Evolutionary conservation across 2,113 vertebrate species (phyloP).

Genomic region (Euleptes europaea): DNA sequence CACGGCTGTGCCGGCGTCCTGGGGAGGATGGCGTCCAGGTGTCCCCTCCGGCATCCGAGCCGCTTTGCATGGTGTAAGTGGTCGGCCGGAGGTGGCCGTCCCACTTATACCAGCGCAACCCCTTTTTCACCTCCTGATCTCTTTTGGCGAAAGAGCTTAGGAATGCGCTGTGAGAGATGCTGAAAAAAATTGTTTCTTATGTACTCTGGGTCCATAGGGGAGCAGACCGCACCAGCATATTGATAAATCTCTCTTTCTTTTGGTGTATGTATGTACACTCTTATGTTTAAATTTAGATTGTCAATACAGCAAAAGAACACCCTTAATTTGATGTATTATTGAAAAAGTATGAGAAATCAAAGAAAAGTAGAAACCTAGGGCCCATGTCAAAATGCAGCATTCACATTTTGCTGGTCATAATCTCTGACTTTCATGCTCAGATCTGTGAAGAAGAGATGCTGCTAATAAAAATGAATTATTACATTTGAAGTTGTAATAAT

Average conservation of each 20-base stretch:
- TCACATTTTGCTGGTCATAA: not conserved
- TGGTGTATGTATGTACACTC: not conserved
- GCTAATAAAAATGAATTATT: not conserved
- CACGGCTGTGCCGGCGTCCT: too few relatives aligned
- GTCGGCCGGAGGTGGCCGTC: too few relatives aligned
- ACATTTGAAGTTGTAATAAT: not conserved
- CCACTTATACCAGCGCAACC: too few relatives aligned
- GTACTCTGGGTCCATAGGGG: not conserved
- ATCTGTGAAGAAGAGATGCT: not conserved
- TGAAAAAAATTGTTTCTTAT: not conserved
- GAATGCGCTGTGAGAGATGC: not conserved
- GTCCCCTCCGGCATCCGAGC: too few relatives aligned
- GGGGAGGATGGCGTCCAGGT: too few relatives aligned
- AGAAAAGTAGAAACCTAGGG: not conserved
- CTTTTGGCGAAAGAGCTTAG: too few relatives aligned
- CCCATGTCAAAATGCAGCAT: not conserved
- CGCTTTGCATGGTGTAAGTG: too few relatives aligned
- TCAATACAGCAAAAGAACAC: not conserved
- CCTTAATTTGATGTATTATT: not conserved
- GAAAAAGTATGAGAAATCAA: constrained; percentile 10
- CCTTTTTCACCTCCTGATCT: too few relatives aligned
- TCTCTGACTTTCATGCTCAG: constrained; percentile 11
- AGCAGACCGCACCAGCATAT: not conserved
- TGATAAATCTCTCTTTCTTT: not conserved
- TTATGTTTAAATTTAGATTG: not conserved